These are phyloP conservation scores for Montipora capitata DNA, from an alignment of 92 coral and sea anemone species.

Conservation along the genomic window DNA sequence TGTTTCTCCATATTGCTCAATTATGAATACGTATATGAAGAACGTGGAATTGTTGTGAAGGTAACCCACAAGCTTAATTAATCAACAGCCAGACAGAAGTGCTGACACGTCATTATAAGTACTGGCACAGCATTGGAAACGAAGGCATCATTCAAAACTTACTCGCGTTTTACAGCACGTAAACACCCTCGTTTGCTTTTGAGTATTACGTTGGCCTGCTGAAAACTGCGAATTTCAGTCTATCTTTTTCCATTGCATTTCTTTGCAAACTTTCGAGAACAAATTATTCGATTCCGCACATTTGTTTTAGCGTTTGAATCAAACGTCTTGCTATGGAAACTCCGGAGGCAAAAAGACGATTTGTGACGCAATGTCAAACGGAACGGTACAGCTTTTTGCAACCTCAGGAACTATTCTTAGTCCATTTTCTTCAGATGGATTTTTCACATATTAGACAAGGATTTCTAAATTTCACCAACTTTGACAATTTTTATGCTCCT, in stretches of 20 bases:
- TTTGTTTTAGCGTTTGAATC: not conserved
- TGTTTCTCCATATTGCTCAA: slow-evolving; percentile 46
- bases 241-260: not conserved
- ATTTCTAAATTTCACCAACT: not conserved
- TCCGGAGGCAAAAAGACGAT: slow-evolving; percentile 15
- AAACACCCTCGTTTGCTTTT: not conserved
- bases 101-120: not conserved
- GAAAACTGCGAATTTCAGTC: not conserved
- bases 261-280: not conserved
- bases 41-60: slow-evolving; percentile 14
- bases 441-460: no score
- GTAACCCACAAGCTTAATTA: slow-evolving; percentile 51
- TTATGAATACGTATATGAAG: slow-evolving; percentile 29
- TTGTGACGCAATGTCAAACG: slow-evolving; percentile 9
- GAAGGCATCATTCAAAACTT: not conserved
- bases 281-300: not conserved
- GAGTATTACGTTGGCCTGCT: not conserved
- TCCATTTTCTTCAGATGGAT: not conserved
- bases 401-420: not conserved
- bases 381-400: not conserved
- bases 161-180: slow-evolving; percentile 14
- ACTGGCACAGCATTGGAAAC: slow-evolving; percentile 18
- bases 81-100: not conserved
- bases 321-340: slow-evolving; percentile 39
- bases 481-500: not conserved